Evolutionary conservation across 1,140 invertebrate genomes (phyloP).

Genomic region (Drosophila virilis): DNA sequence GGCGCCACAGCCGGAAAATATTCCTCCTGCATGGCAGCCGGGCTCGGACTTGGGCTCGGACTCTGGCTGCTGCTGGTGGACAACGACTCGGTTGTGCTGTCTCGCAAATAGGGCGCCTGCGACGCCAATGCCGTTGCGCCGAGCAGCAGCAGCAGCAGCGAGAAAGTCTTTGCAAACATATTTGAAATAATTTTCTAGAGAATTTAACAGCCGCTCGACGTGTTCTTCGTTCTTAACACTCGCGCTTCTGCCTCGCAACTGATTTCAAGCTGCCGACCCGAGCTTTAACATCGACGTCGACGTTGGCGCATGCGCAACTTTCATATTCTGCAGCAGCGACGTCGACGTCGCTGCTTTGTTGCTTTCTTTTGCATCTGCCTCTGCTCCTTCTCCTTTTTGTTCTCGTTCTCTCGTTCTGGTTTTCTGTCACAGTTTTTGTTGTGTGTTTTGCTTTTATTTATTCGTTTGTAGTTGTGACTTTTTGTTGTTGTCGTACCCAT

Average conservation of each 20-base stretch:
- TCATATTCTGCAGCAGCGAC: constrained; percentile 59
- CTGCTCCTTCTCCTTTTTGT: not conserved
- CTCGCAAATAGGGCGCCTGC: constrained; percentile 2
- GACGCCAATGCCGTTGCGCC: constrained; percentile 14
- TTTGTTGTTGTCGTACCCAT: constrained; percentile 72
- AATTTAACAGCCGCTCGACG: constrained; percentile 16
- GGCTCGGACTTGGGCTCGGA: not conserved
- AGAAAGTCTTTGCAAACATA: constrained; percentile 63
- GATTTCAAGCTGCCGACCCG: constrained; percentile 46
- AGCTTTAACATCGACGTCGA: constrained; percentile 51
- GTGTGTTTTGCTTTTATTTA: constrained; percentile 58
- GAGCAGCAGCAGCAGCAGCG: constrained; percentile 25
- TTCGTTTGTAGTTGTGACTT: constrained; percentile 40
- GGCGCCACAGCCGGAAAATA: constrained; percentile 62
- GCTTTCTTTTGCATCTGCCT: constrained; percentile 32
- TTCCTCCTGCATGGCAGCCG: constrained; percentile 42
- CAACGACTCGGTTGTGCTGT: constrained; percentile 29
- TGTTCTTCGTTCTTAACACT: constrained; percentile 68
- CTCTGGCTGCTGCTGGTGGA: constrained; percentile 12
- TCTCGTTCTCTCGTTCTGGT: constrained; percentile 63
- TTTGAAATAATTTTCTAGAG: constrained; percentile 5
- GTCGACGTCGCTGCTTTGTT: constrained; percentile 36
- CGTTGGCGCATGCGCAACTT: constrained; percentile 73
- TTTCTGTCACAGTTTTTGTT: constrained; percentile 30
- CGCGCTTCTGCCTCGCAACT: constrained; percentile 74